A percentile compares a stretch with the other conserved stretches of the same genome.
Evolutionary conservation across 2,113 vertebrate species (phyloP).

Genomic region (Galeopterus variegatus): DNA sequence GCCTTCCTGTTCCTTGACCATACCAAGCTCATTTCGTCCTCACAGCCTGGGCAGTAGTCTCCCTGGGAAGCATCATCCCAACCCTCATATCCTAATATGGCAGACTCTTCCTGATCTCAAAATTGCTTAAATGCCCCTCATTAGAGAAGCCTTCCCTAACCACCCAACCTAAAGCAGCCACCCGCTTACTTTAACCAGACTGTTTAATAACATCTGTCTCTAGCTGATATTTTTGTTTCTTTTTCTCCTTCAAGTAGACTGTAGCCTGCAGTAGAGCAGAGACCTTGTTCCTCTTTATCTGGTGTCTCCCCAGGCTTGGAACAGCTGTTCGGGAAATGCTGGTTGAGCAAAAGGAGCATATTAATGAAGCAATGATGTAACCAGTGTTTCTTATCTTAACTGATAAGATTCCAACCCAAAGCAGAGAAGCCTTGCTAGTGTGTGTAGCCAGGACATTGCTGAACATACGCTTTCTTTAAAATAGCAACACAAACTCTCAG

Average conservation of each 20-base stretch:
- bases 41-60: neutral
- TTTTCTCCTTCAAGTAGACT: neutral
- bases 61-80: neutral
- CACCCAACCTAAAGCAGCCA: neutral
- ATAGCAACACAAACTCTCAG: neutral
- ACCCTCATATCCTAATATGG: rapidly evolving
- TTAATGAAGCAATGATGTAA: neutral
- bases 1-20: neutral
- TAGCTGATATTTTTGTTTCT: neutral
- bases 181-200: neutral
- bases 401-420: neutral
- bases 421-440: neutral
- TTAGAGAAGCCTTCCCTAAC: neutral
- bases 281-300: neutral
- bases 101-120: neutral
- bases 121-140: neutral
- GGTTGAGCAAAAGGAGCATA: neutral
- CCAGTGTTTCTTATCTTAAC: neutral
- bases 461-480: neutral
- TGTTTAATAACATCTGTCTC: neutral
- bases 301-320: neutral
- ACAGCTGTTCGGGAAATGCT: neutral
- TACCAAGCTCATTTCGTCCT: neutral
- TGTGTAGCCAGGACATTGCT: neutral
- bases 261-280: neutral